A percentile compares a stretch with the other conserved stretches of the same genome.
phyloP scores from a whole-genome alignment of 1,140 invertebrate genomes.

The Steinernema khuongi region DNA sequence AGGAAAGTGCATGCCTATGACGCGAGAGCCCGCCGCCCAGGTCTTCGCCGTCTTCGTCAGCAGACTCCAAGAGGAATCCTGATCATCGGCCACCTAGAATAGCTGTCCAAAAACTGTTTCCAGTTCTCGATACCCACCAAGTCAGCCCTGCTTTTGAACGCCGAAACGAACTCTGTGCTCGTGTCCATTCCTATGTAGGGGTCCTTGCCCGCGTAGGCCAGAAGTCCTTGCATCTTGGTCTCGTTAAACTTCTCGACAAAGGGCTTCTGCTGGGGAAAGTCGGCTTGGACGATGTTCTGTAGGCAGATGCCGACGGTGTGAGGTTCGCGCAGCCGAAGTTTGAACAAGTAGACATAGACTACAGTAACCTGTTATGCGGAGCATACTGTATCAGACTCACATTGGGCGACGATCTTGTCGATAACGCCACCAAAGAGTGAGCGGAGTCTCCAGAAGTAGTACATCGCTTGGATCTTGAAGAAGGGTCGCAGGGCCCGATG shows the following conservation, averaged over 20 bases:
- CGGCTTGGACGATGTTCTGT: not conserved
- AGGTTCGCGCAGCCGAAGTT: not conserved
- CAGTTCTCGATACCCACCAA: slow-evolving; percentile 2
- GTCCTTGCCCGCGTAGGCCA: slow-evolving; percentile 17
- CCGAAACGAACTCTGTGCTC: not conserved
- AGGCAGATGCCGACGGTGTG: not conserved
- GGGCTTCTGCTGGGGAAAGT: slow-evolving; percentile 11
- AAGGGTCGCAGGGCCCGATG: slow-evolving; percentile 16
- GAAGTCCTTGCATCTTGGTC: slow-evolving; percentile 8
- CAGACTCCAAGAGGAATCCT: not conserved
- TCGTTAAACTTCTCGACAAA: not conserved
- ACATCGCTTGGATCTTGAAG: slow-evolving; percentile 6
- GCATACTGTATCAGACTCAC: not conserved
- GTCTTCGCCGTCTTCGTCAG: not conserved
- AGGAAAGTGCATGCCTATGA: slow-evolving; percentile 5
- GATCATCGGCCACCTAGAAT: not conserved
- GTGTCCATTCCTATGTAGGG: slow-evolving; percentile 6
- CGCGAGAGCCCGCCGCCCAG: not conserved
- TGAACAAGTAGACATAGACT: not conserved
- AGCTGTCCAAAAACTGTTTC: not conserved
- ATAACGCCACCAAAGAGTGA: not conserved
- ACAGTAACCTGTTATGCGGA: not conserved
- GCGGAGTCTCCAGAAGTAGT: slow-evolving; percentile 2
- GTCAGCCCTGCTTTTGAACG: slow-evolving; percentile 14
- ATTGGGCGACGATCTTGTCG: not conserved